Base-by-base conservation (phyloP, 2,113 vertebrate species). In the Dendropsophus ebraccatus region DNA sequence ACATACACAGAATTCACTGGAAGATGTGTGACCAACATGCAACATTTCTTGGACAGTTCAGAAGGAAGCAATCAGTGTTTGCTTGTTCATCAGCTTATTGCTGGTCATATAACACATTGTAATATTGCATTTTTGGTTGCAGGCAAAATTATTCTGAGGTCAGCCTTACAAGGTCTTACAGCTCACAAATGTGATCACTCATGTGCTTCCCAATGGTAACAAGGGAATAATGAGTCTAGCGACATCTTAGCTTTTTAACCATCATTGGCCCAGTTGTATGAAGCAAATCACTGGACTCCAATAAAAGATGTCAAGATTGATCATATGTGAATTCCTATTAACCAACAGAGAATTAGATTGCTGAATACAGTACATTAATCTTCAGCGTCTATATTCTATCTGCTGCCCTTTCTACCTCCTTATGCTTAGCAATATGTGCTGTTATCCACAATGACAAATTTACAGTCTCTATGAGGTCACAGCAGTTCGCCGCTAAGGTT, bases 401-500 rank as follows among this genome's bases (percentile, higher is more conserved):
- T 21, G 30, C 76, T 32, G 19, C n/a, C 82, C 72, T 11, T 86
- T 35, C 62, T 13, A 87, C 41, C 41, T 25, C 32, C 69, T 58
- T 56, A 73, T 56, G 17, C 32, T 17, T 13, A 73, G 35, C 65
- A 32, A 30, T 25, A 45, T 56, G 21, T 10, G 50, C 82, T 58
- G n/a, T n/a, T n/a, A n/a, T n/a, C n/a, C n/a, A n/a, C n/a, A n/a
- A 56, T 83, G 69, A 73, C 69, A 83, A 73, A 70, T 83, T 54
- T 73, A 73, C 35, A 23, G 56, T 54, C 30, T 21, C 23, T 35
- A 56, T 58, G 32, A 19, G 82, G 50, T 58, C 52, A 83, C 5
- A 12, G 69, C 14, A 41, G 69, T 80, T 80, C 35, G 56, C 35
- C 19, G 10, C 35, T 58, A 83, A 83, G 50, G 82, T 83, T 83